Evolutionary conservation across 2,113 vertebrate species (phyloP).

Genomic region (Melospiza melodia): DNA sequence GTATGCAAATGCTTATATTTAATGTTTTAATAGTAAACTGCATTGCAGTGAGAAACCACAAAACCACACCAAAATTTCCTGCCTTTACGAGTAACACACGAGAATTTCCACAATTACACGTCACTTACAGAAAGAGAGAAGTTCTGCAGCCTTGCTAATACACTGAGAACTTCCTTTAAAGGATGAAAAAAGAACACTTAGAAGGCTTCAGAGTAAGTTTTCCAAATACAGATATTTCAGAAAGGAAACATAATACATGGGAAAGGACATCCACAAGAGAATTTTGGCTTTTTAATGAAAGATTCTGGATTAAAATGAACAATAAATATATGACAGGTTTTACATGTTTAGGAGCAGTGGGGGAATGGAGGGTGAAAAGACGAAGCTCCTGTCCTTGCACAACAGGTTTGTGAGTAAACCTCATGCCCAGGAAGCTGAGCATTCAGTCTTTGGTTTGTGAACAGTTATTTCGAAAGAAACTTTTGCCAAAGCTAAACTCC

Average conservation of each 20-base stretch:
- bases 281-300: background rate
- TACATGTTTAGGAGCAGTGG: fast-evolving
- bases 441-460: background rate
- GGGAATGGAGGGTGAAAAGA: background rate
- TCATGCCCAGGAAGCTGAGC: background rate
- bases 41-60: background rate
- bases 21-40: background rate
- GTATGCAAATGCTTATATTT: background rate
- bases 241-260: background rate
- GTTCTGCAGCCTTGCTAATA: background rate
- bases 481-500: background rate
- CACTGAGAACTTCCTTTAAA: background rate
- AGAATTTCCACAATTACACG: slow-evolving; percentile 4
- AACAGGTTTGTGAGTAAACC: fast-evolving
- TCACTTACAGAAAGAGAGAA: background rate
- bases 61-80: background rate
- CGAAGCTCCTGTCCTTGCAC: background rate
- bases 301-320: background rate
- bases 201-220: background rate
- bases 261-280: background rate
- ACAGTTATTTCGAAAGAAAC: background rate
- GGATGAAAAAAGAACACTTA: background rate
- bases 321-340: background rate
- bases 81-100: background rate
- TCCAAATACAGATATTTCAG: background rate